phyloP scores from a whole-genome alignment of 1,140 invertebrate genomes.

The Triops cancriformis region DNA sequence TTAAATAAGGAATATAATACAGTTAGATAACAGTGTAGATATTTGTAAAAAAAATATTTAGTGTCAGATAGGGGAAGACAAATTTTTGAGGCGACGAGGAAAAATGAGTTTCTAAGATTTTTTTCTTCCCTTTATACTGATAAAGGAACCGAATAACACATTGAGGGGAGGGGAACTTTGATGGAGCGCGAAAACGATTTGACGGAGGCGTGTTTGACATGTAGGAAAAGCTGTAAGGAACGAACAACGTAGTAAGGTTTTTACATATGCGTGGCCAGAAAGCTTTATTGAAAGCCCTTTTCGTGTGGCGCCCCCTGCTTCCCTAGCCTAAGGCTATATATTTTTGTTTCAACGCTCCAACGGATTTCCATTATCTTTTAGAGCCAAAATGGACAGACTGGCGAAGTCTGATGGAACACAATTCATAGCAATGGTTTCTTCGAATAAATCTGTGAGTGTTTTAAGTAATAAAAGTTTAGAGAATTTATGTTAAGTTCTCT shows the following conservation, averaged over 20 bases:
- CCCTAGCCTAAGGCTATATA: not conserved
- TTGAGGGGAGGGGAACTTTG: not conserved
- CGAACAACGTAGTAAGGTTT: not conserved
- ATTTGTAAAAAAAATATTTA: too few relatives aligned
- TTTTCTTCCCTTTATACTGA: not conserved
- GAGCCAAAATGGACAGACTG: not conserved
- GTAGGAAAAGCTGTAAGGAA: not conserved
- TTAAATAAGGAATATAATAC: too few relatives aligned
- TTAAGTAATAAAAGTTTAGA: too few relatives aligned
- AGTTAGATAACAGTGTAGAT: too few relatives aligned
- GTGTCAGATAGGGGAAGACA: too few relatives aligned
- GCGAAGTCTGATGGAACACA: not conserved
- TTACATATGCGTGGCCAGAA: slow-evolving; percentile 5
- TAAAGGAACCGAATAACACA: too few relatives aligned
- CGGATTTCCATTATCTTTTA: not conserved
- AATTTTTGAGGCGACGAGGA: not conserved
- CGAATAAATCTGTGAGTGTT: too few relatives aligned
- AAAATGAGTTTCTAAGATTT: not conserved
- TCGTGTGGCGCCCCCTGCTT: not conserved
- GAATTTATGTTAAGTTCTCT: too few relatives aligned
- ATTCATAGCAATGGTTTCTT: too few relatives aligned
- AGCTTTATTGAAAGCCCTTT: slow-evolving; percentile 4
- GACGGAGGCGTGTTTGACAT: slow-evolving; percentile 9
- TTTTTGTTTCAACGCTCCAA: not conserved
- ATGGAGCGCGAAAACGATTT: slow-evolving; percentile 6